Evolutionary conservation across 1,140 invertebrate genomes (phyloP).

Genomic region (Portunus trituberculatus): DNA sequence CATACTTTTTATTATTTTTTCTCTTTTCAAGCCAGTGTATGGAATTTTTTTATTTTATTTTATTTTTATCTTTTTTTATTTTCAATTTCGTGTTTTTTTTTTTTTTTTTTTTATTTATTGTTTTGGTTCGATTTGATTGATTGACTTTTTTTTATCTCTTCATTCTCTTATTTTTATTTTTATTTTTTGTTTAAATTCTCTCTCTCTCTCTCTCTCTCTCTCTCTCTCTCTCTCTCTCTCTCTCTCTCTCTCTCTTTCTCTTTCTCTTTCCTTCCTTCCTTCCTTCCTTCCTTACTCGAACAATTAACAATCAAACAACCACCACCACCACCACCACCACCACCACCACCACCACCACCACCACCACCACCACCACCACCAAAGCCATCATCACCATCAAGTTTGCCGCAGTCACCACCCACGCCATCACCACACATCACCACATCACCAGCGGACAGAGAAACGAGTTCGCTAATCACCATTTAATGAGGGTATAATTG

Average conservation of each 20-base stretch:
- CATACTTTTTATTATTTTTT: slow-evolving; percentile 18
- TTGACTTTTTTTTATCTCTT: background rate
- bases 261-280: background rate
- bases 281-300: background rate
- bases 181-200: background rate
- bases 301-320: too few relatives aligned
- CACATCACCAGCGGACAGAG: background rate
- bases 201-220: background rate
- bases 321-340: too few relatives aligned
- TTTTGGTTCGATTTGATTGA: background rate
- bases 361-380: background rate
- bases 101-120: background rate
- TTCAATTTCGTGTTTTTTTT: background rate
- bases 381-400: background rate
- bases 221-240: slow-evolving; percentile 18
- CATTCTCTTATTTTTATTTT: background rate
- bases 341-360: background rate
- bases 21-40: background rate
- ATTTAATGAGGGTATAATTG: background rate
- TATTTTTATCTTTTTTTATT: background rate
- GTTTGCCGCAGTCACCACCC: background rate
- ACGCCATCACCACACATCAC: background rate
- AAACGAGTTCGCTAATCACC: background rate
- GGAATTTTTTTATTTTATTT: background rate
- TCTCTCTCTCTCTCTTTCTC: background rate